phyloP scores from a whole-genome alignment of 2,888 invertebrate genomes.

The Eubasilissa splendida region DNA sequence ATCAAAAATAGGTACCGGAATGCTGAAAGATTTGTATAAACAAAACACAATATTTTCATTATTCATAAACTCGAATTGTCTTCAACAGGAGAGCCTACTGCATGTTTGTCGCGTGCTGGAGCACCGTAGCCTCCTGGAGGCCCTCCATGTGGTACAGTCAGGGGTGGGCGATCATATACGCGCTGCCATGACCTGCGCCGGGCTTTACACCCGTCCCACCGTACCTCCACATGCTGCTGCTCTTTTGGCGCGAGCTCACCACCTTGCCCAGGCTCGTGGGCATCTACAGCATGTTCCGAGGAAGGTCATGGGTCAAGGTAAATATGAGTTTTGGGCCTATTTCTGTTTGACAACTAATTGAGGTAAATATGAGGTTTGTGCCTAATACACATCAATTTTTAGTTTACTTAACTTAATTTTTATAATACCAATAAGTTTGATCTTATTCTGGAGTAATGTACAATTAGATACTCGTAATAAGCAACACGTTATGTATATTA shows the following conservation, averaged over 20 bases:
- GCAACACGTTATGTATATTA: no score
- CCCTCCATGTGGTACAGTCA: constrained; percentile 82
- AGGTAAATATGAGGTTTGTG: constrained; percentile 17
- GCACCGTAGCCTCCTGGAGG: constrained; percentile 77
- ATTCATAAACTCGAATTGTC: no score
- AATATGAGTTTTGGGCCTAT: background rate
- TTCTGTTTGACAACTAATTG: no score
- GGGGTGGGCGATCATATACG: constrained; percentile 82
- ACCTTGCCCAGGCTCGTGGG: constrained; percentile 74
- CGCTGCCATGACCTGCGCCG: constrained; percentile 86
- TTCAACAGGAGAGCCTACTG: constrained; percentile 75
- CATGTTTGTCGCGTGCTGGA: constrained; percentile 82
- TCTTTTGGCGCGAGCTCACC: constrained; percentile 69
- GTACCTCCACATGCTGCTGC: constrained; percentile 73
- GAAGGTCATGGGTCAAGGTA: constrained; percentile 59
- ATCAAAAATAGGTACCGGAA: no score
- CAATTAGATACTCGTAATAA: no score
- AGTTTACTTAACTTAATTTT: no score
- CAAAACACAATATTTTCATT: no score
- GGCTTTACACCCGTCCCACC: constrained; percentile 74
- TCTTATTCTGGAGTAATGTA: no score
- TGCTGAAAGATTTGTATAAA: no score
- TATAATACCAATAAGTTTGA: no score
- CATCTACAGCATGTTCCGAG: constrained; percentile 76
- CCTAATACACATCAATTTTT: no score